Conservation (phyloP, 1,140 invertebrate genomes). For the Chionoecetes opilio region DNA sequence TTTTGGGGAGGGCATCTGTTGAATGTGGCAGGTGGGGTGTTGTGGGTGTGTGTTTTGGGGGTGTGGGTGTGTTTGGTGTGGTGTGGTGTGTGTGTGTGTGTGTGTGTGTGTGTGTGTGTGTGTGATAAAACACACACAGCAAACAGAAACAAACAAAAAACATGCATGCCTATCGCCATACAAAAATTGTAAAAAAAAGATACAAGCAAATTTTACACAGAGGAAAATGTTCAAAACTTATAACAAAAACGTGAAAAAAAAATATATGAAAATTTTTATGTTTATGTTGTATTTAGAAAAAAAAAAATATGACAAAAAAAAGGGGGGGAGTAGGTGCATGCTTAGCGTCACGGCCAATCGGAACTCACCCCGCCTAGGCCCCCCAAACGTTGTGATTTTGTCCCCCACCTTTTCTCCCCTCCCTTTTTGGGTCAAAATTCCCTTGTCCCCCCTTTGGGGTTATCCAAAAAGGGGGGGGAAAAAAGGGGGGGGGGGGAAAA, state of each 20-base stretch:
- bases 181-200: not conserved
- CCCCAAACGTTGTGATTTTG: not conserved
- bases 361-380: not conserved
- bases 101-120: constrained; percentile 9
- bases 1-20: no score
- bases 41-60: no score
- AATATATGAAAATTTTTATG: not conserved
- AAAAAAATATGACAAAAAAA: no score
- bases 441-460: not conserved
- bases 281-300: not conserved
- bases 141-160: not conserved
- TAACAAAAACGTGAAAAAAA: not conserved
- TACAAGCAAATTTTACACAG: no score
- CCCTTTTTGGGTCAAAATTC: not conserved
- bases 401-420: no score
- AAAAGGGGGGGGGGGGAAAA: not conserved
- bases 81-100: not conserved
- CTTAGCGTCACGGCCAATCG: not conserved
- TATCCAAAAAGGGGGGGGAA: not conserved
- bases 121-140: not conserved
- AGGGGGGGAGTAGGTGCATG: not conserved
- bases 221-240: no score
- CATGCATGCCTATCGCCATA: no score
- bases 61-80: no score
- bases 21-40: no score